Evolutionary conservation across 2,113 vertebrate genomes (phyloP), one percentile per base, ranked within the genome.

Genomic region (Elgaria multicarinata): DNA sequence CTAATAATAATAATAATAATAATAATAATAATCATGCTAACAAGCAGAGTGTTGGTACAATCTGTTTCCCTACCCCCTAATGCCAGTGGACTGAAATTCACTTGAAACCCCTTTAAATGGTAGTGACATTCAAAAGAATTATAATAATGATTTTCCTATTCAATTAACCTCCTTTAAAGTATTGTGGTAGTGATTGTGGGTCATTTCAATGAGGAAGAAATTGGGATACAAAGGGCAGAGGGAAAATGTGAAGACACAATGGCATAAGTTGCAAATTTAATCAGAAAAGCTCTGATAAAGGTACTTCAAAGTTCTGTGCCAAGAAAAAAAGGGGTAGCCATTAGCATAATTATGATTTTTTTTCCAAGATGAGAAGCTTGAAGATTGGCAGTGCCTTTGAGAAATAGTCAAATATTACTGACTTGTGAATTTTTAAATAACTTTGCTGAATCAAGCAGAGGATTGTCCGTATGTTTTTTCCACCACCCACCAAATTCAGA

Each of bases 141-240:
- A 80, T 66, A 75, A 90, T 89, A 78, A 91, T 85, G 69, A 69
- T 39, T 90, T 93, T 33, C 13, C 1, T 87, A 71, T 87, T 91
- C 86, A 90, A 89, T 94, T 94, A 93, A 94, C 42, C 76, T 87
- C 18, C 92, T 93, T 88, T 92, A 72, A 93, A 95, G 24, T 87
- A 87, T 50, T 83, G 0, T 88, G 69, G 74, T 90, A 81, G 31
- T 89, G 78, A 84, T 77, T 90, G 39, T 90, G 71, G 86, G 89
- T 92, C 90, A 90, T 92, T 78, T 93, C 83, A 94, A 12, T 71
- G 16, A 42, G 8, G 36, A 78, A 55, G 39, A 94, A 92, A 92
- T 72, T 89, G 33, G 83, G 42, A 75, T 12, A 82, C 6, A 89
- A 0, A 76, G 31, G 87, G 36, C 58, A 92, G 16, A 87, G 42